These are phyloP conservation scores for Cataglyphis cursor DNA, from an alignment of 2,888 invertebrate species.

Conservation along the genomic window DNA sequence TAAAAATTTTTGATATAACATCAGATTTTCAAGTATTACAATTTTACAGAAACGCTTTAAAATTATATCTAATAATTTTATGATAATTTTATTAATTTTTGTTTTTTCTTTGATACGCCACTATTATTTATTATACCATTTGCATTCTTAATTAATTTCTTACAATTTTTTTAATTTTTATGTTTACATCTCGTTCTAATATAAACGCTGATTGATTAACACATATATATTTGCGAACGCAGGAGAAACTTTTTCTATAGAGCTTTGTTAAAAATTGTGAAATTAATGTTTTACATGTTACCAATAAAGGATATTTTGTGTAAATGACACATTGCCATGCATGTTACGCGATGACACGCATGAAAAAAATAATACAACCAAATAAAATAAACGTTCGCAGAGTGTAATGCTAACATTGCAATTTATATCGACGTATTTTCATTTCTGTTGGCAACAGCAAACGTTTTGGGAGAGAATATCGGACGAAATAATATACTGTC, in stretches of 20 bases:
- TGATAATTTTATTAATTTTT: not conserved
- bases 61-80: constrained; percentile 4
- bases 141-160: not conserved
- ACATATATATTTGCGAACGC: not conserved
- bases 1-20: not conserved
- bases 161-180: not conserved
- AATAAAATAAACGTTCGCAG: not conserved
- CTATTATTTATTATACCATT: not conserved
- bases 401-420: not conserved
- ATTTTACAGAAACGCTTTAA: not conserved
- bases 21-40: not conserved
- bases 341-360: not conserved
- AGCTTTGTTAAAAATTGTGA: not conserved
- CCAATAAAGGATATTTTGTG: constrained; percentile 1
- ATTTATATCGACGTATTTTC: constrained; percentile 37
- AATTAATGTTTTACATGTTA: not conserved
- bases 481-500: constrained; percentile 6
- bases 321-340: constrained; percentile 19
- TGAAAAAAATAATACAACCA: constrained; percentile 15
- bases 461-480: not conserved
- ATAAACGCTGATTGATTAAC: not conserved
- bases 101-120: not conserved
- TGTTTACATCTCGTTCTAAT: not conserved
- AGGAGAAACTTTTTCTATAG: not conserved
- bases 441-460: not conserved